phyloP scores from a whole-genome alignment of 1,140 invertebrate genomes.

The Dinoponera quadriceps region DNA sequence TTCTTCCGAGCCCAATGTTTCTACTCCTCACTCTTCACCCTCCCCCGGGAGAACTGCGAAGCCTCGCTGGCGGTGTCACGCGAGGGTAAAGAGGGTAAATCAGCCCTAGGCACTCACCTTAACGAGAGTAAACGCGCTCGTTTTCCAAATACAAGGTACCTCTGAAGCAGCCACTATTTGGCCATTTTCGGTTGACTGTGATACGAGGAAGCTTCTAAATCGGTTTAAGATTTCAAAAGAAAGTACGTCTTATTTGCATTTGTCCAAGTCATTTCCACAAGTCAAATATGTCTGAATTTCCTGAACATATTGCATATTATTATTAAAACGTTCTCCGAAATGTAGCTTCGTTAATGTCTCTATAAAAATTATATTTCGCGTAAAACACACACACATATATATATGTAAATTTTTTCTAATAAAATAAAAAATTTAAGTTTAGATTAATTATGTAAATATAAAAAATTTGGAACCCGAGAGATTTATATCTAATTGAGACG shows the following conservation, averaged over 20 bases:
- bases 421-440: neutral
- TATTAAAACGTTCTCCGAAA: neutral
- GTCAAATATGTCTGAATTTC: neutral
- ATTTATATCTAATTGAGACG: no score
- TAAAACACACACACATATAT: neutral
- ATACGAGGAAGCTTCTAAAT: conserved; percentile 13
- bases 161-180: conserved; percentile 34
- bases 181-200: conserved; percentile 52
- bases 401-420: neutral
- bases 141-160: conserved; percentile 67
- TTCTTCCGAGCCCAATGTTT: conserved; percentile 52
- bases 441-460: neutral
- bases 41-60: conserved; percentile 25
- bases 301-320: neutral
- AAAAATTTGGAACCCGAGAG: no score
- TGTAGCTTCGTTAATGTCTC: neutral
- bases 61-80: conserved; percentile 48
- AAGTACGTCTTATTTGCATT: neutral
- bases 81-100: conserved; percentile 71
- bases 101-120: conserved; percentile 68
- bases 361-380: neutral
- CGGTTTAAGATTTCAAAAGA: neutral
- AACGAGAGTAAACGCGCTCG: conserved; percentile 74
- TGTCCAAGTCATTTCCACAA: neutral
- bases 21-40: neutral